phyloP scores from a whole-genome alignment of 2,888 invertebrate genomes.

The Chaitophorus viminalis region DNA sequence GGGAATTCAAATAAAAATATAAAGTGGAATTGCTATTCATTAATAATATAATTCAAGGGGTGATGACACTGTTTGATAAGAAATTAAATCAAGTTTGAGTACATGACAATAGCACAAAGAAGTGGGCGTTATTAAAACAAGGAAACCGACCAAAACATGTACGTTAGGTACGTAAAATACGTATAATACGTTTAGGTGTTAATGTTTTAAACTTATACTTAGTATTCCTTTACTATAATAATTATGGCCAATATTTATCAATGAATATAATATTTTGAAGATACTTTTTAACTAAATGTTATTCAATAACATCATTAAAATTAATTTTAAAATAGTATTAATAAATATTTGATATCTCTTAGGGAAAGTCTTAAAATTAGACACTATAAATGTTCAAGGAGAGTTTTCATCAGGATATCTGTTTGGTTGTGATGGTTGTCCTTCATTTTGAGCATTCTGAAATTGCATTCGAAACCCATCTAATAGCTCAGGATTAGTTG shows the following conservation, averaged over 20 bases:
- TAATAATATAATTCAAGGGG: not conserved
- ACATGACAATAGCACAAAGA: not conserved
- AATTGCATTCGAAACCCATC: conserved; percentile 50
- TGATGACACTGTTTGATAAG: conserved; percentile 25
- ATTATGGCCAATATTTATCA: conserved; percentile 10
- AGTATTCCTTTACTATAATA: conserved; percentile 1
- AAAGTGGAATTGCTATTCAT: not conserved
- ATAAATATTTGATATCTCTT: not conserved
- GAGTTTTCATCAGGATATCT: not conserved
- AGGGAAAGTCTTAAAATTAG: not conserved
- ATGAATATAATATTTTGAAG: not conserved
- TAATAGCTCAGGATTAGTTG: conserved; percentile 34
- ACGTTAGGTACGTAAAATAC: not conserved
- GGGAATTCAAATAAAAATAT: not conserved
- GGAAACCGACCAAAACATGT: not conserved
- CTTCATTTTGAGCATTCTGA: conserved; percentile 26
- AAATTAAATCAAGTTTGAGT: not conserved
- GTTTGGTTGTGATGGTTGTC: conserved; percentile 17
- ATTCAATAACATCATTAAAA: conserved; percentile 21
- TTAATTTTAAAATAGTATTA: not conserved
- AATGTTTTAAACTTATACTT: not conserved
- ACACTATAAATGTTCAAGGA: not conserved
- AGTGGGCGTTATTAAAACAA: conserved; percentile 16
- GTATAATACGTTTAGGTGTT: not conserved
- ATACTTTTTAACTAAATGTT: conserved; percentile 8